These are phyloP conservation scores for Terrapene triunguis DNA, from an alignment of 2,113 vertebrate genomes.

Conservation along the genomic window DNA sequence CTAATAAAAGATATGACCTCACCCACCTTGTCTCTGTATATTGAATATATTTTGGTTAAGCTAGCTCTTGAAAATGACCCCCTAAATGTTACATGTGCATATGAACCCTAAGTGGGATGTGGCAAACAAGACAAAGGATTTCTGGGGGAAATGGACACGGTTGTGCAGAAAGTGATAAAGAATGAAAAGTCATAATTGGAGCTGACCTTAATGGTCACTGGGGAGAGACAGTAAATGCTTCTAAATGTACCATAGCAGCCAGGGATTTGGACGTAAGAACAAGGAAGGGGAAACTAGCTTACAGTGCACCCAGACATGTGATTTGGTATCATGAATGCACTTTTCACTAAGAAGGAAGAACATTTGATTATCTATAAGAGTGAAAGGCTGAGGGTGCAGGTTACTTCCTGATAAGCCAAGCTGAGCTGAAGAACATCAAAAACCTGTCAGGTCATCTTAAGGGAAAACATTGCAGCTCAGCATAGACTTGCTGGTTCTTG, in stretches of 20 bases:
- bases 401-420: background rate
- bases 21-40: background rate
- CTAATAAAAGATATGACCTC: background rate
- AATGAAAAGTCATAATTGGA: background rate
- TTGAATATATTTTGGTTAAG: background rate
- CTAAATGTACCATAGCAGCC: background rate
- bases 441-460: background rate
- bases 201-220: background rate
- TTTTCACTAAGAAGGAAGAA: background rate
- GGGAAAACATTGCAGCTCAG: background rate
- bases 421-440: background rate
- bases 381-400: background rate
- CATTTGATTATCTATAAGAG: background rate
- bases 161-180: background rate
- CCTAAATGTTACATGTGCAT: background rate
- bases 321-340: background rate
- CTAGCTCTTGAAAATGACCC: background rate
- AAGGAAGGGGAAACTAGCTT: background rate
- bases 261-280: background rate
- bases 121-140: background rate
- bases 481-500: background rate
- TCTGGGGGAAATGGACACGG: background rate
- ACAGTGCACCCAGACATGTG: background rate
- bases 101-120: background rate
- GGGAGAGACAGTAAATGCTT: background rate